These are phyloP conservation scores for Conus betulinus DNA, from an alignment of 1,140 invertebrate genomes.

Conservation along the genomic window DNA sequence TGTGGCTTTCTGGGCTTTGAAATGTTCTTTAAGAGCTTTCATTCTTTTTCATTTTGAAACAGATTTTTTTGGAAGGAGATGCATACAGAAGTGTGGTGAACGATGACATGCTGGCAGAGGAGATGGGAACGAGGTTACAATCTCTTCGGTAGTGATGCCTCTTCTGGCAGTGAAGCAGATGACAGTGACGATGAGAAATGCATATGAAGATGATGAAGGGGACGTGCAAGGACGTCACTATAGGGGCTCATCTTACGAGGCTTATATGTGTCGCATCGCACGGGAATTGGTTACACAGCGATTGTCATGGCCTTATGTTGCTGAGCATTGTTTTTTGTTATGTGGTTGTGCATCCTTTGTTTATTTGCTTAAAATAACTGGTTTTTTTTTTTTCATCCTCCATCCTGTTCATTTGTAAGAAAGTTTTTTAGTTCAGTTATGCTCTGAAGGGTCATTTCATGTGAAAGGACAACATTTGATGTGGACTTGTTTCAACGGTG, in stretches of 20 bases:
- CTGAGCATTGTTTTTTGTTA: too few relatives aligned
- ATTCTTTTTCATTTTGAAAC: not conserved
- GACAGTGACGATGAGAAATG: conserved; percentile 30
- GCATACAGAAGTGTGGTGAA: conserved; percentile 29
- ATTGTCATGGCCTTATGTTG: not conserved
- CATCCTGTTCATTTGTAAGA: too few relatives aligned
- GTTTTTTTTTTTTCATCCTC: too few relatives aligned
- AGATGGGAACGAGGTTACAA: conserved; percentile 53
- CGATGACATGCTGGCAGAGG: conserved; percentile 49
- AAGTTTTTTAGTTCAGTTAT: too few relatives aligned
- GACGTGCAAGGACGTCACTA: not conserved
- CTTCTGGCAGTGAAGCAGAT: conserved; percentile 35
- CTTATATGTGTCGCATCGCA: not conserved
- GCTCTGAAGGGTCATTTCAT: too few relatives aligned
- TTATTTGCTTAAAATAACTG: too few relatives aligned
- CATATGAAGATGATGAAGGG: not conserved
- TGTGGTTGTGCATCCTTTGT: too few relatives aligned
- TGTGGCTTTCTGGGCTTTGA: too few relatives aligned
- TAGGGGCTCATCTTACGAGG: not conserved
- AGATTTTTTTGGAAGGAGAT: conserved; percentile 18
- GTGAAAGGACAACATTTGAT: too few relatives aligned
- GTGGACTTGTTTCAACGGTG: too few relatives aligned
- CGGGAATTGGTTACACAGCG: not conserved
- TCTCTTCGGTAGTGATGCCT: conserved; percentile 7
- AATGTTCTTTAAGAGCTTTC: not conserved